These are phyloP conservation scores for Elachura formosa DNA, from an alignment of 2,113 vertebrate genomes.

Conservation along the genomic window DNA sequence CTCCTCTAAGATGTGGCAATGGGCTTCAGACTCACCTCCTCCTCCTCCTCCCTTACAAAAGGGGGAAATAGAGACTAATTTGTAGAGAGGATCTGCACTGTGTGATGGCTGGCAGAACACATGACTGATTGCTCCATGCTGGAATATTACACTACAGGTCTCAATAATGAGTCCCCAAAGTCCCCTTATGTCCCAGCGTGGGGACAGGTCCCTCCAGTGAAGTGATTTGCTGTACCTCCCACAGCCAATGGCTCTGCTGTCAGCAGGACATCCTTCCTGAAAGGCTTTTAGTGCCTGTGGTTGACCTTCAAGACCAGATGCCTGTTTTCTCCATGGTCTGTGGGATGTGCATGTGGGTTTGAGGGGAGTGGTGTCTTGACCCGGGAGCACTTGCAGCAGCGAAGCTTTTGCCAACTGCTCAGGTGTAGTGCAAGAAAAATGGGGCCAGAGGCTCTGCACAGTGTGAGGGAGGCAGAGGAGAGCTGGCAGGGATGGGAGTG, in stretches of 20 bases:
- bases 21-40: neutral
- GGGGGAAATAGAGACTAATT: neutral
- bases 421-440: neutral
- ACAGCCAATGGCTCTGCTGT: fast-evolving
- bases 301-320: neutral
- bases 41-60: neutral
- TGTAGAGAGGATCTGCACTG: neutral
- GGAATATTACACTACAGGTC: neutral
- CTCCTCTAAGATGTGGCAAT: neutral
- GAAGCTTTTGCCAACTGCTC: neutral
- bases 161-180: neutral
- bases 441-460: neutral
- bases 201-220: neutral
- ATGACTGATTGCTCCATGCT: neutral
- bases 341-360: fast-evolving
- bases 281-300: neutral
- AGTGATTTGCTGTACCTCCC: neutral
- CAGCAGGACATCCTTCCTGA: neutral
- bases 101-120: neutral
- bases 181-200: neutral
- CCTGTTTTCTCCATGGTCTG: neutral
- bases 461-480: neutral
- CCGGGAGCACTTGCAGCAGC: too few species aligned
- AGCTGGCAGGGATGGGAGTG: neutral
- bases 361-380: neutral